Percentiles rank a stretch among this genome's conserved stretches.
These are phyloP conservation scores for Xestia xanthographa DNA, from an alignment of 2,888 invertebrate genomes.

Conservation along the genomic window DNA sequence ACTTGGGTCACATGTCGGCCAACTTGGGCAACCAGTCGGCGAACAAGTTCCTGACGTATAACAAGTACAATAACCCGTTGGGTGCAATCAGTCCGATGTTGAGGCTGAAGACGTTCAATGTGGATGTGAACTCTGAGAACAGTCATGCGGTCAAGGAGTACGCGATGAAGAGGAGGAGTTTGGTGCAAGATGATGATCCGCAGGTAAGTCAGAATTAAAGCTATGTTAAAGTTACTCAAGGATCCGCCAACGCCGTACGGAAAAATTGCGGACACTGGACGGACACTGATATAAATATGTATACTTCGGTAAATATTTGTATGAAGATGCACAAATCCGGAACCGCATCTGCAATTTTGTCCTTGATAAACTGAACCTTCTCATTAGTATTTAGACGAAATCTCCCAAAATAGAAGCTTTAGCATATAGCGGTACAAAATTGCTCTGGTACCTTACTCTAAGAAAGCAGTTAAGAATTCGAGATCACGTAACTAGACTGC, in stretches of 20 bases:
- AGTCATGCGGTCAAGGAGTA: conserved; percentile 82
- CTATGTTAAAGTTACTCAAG: background rate
- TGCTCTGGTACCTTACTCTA: background rate
- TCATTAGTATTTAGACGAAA: background rate
- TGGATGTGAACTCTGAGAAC: conserved; percentile 85
- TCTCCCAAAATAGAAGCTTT: background rate
- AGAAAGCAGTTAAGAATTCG: background rate
- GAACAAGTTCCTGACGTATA: conserved; percentile 86
- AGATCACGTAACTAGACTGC: conserved; percentile 1
- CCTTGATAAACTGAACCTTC: background rate
- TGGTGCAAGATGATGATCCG: conserved; percentile 85
- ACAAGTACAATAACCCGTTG: conserved; percentile 84
- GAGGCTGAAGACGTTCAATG: conserved; percentile 86
- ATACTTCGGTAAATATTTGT: too few species aligned
- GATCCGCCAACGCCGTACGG: background rate
- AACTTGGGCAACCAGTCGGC: conserved; percentile 64
- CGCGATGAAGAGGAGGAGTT: conserved; percentile 83
- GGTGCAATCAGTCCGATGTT: conserved; percentile 84
- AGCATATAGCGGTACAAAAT: background rate
- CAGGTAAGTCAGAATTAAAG: conserved; percentile 74
- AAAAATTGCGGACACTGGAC: background rate
- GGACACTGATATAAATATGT: background rate
- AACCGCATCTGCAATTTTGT: background rate
- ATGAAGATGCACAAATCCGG: background rate
- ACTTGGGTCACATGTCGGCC: background rate